Conservation (phyloP, 2,113 vertebrate genomes). For the Sturnus vulgaris region DNA sequence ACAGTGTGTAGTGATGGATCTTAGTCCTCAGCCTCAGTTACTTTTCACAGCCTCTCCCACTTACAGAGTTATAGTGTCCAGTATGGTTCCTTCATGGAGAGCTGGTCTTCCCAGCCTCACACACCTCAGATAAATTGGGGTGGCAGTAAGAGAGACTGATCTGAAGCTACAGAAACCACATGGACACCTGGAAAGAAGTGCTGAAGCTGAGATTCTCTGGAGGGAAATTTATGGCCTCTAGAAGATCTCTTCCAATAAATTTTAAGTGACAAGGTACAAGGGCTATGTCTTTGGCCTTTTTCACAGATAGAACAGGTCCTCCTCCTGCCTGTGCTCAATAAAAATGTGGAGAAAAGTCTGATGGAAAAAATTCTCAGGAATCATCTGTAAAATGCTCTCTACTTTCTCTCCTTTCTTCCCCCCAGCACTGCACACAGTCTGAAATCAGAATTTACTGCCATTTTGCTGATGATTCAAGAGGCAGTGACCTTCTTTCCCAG, state of each 20-base stretch:
- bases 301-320: neutral
- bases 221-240: neutral
- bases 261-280: neutral
- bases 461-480: slow-evolving; percentile 49
- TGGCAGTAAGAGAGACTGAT: neutral
- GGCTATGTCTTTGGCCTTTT: neutral
- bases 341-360: neutral
- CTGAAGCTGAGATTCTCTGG: neutral
- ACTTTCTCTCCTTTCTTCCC: neutral
- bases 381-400: neutral
- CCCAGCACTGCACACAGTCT: neutral
- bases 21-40: neutral
- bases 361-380: neutral
- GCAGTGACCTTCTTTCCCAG: slow-evolving; percentile 36
- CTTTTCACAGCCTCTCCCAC: neutral
- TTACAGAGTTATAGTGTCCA: neutral
- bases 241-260: neutral
- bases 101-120: neutral
- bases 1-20: neutral
- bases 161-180: neutral
- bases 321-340: neutral
- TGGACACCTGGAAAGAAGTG: neutral
- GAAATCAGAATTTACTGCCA: slow-evolving; percentile 50
- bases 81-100: neutral
- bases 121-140: neutral